Percentiles rank a stretch among this genome's conserved stretches.
phyloP scores from a whole-genome alignment of 2,113 vertebrate species.

The Cromileptes altivelis region DNA sequence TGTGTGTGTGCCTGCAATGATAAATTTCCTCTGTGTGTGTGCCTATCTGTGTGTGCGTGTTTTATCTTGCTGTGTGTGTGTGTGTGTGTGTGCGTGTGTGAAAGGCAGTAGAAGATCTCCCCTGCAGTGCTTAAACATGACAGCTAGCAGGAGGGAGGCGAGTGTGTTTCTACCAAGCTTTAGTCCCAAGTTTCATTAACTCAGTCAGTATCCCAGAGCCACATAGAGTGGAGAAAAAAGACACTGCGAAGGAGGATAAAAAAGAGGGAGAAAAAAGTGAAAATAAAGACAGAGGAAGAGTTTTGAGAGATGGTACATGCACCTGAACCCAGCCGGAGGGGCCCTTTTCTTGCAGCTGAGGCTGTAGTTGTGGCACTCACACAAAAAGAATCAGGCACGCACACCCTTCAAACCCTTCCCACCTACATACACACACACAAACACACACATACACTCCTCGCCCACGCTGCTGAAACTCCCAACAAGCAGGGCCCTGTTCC shows the following conservation, averaged over 20 bases:
- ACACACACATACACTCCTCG: conserved; percentile 7
- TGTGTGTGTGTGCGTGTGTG: conserved; percentile 24
- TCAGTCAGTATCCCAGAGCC: conserved; percentile 39
- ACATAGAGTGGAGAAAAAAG: neutral
- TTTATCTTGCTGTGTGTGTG: conserved; percentile 16
- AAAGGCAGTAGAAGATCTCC: conserved; percentile 14
- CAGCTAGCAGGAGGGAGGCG: conserved; percentile 13
- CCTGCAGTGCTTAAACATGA: conserved; percentile 25
- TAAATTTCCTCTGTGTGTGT: conserved; percentile 9
- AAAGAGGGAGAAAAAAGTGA: conserved; percentile 5
- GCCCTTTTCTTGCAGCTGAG: conserved; percentile 58
- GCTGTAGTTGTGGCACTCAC: conserved; percentile 18
- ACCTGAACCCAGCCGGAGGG: conserved; percentile 70
- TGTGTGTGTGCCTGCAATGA: conserved; percentile 13
- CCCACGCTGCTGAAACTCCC: conserved; percentile 46
- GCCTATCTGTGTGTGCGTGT: conserved; percentile 15
- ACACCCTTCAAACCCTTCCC: conserved; percentile 14
- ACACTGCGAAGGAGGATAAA: neutral
- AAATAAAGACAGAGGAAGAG: conserved; percentile 33
- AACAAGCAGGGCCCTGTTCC: conserved; percentile 71
- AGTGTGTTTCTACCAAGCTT: conserved; percentile 38
- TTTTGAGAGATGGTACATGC: conserved; percentile 2
- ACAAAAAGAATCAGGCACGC: conserved; percentile 12
- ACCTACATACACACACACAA: conserved; percentile 21
- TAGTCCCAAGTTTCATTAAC: conserved; percentile 52